Evolutionary conservation across 2,113 vertebrate genomes (phyloP).

Genomic region (Telmatochromis brichardi): DNA sequence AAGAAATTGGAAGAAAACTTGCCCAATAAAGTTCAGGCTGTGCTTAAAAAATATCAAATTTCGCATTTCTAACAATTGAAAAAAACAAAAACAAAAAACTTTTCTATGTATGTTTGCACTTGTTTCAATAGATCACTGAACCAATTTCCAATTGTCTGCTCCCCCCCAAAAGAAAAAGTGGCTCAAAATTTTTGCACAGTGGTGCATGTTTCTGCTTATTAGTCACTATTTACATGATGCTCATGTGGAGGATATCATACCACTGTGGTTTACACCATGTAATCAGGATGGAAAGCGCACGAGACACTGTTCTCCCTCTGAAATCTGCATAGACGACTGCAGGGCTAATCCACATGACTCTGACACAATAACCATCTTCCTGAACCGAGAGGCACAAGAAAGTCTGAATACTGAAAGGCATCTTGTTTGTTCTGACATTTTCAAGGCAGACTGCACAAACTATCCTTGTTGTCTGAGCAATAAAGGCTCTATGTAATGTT

Average conservation of each 20-base stretch:
- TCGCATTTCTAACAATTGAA: not conserved
- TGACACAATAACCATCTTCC: not conserved
- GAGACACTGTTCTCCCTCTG: not conserved
- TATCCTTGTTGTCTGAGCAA: not conserved
- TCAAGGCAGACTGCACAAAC: not conserved
- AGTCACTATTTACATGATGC: not conserved
- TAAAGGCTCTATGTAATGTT: not conserved
- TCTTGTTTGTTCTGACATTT: slow-evolving; percentile 2
- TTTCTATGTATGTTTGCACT: not conserved
- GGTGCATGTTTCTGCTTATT: not conserved
- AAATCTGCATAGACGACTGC: not conserved
- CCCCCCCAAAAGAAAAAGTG: not conserved
- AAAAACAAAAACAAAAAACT: not conserved
- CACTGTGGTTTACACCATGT: not conserved
- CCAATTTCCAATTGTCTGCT: not conserved
- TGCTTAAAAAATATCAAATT: not conserved
- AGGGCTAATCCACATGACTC: not conserved
- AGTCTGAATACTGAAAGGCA: not conserved
- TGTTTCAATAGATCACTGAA: not conserved
- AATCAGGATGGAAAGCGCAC: not conserved
- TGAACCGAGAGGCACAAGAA: not conserved
- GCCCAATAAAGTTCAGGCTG: not conserved
- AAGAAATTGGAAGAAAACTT: not conserved
- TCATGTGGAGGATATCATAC: not conserved
- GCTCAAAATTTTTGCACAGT: not conserved